phyloP scores from a whole-genome alignment of 2,888 invertebrate genomes.

The Thalpophila matura region DNA sequence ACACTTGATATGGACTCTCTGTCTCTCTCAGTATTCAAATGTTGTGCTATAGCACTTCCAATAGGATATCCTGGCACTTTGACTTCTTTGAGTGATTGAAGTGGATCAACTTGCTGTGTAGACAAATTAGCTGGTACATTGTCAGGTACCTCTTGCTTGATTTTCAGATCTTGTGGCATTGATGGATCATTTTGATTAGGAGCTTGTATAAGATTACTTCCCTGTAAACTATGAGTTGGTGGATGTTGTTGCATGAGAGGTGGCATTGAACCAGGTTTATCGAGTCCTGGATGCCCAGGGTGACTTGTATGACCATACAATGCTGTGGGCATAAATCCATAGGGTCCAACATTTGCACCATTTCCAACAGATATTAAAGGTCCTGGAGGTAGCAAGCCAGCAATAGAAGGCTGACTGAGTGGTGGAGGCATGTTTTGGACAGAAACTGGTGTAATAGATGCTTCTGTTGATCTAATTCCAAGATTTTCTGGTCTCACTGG shows the following conservation, averaged over 20 bases:
- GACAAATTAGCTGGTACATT: conserved; percentile 87
- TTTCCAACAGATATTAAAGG: conserved; percentile 92
- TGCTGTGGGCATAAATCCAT: conserved; percentile 91
- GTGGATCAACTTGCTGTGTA: conserved; percentile 92
- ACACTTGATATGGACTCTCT: conserved; percentile 87
- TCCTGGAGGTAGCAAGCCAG: conserved; percentile 90
- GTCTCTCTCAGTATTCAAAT: conserved; percentile 87
- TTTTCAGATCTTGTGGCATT: conserved; percentile 89
- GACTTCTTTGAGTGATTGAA: conserved; percentile 95
- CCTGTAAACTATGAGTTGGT: conserved; percentile 78
- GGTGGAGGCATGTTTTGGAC: conserved; percentile 85
- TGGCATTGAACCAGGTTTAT: conserved; percentile 83
- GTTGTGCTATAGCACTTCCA: conserved; percentile 88
- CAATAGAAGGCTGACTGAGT: conserved; percentile 90
- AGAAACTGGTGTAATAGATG: conserved; percentile 78
- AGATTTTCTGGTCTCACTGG: conserved; percentile 84
- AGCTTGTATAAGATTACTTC: conserved; percentile 76
- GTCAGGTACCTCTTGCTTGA: conserved; percentile 90
- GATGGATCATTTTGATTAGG: conserved; percentile 82
- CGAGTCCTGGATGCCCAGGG: conserved; percentile 75
- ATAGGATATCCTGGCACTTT: conserved; percentile 94
- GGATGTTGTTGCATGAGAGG: conserved; percentile 84
- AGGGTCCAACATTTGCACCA: conserved; percentile 90
- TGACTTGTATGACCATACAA: conserved; percentile 79
- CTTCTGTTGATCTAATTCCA: conserved; percentile 81